Evolutionary conservation across 2,888 invertebrate species (phyloP).

Genomic region (Buathra laborator): DNA sequence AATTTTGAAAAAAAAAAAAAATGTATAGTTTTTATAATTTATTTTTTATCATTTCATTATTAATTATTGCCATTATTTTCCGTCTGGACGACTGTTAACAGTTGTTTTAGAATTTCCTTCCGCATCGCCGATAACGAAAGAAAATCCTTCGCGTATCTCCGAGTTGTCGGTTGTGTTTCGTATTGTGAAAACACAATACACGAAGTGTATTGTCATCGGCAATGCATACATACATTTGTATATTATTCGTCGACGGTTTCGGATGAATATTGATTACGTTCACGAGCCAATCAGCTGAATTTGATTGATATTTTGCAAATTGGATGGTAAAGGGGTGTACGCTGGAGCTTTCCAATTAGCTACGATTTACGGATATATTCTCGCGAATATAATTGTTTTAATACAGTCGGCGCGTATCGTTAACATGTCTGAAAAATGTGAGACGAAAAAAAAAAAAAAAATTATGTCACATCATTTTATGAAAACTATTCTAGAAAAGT

Average conservation of each 20-base stretch:
- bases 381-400: slow-evolving; percentile 19
- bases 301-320: slow-evolving; percentile 52
- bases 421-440: background rate
- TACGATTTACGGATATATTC: slow-evolving; percentile 37
- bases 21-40: too few species aligned
- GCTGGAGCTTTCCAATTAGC: slow-evolving; percentile 34
- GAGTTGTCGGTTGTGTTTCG: background rate
- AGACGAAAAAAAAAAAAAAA: background rate
- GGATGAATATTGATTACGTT: slow-evolving; percentile 24
- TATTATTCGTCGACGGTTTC: slow-evolving; percentile 12
- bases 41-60: too few species aligned
- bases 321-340: slow-evolving; percentile 37
- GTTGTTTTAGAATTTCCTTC: background rate
- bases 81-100: background rate
- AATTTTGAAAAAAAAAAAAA: too few species aligned
- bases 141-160: background rate
- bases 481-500: background rate
- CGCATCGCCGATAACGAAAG: slow-evolving; percentile 19
- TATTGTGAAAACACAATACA: background rate
- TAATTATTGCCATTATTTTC: too few species aligned
- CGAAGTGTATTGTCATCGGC: background rate
- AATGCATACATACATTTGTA: slow-evolving; percentile 27
- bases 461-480: background rate
- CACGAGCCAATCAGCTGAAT: slow-evolving; percentile 39
- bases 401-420: background rate